phyloP scores from a whole-genome alignment of 2,113 vertebrate species.

The Corythaeola cristata region DNA sequence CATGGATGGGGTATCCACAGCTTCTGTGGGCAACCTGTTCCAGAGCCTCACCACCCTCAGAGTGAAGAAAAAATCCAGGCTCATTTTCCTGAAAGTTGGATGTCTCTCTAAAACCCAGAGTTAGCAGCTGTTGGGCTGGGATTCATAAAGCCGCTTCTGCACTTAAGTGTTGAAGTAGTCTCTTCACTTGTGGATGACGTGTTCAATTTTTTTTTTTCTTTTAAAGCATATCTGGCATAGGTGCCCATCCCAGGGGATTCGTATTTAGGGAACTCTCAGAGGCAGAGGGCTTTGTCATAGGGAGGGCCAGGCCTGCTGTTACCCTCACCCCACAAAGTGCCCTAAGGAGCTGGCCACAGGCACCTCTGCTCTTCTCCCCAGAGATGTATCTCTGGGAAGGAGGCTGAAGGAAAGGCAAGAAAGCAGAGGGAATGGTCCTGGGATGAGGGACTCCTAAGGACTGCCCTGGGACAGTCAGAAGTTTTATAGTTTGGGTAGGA shows the following conservation, averaged over 20 bases:
- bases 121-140: not conserved
- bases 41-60: too few relatives aligned
- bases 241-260: not conserved
- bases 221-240: not conserved
- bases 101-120: not conserved
- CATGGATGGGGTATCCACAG: too few relatives aligned
- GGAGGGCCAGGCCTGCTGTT: not conserved
- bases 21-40: too few relatives aligned
- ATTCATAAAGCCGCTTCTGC: not conserved
- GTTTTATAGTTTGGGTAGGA: not conserved
- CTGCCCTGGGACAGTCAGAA: not conserved
- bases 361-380: not conserved
- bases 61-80: not conserved
- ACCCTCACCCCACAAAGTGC: not conserved
- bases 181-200: accelerated
- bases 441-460: not conserved
- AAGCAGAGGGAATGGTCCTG: not conserved
- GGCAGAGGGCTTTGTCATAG: not conserved
- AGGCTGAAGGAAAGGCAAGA: not conserved
- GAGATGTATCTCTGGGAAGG: not conserved
- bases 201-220: not conserved
- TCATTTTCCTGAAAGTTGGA: not conserved
- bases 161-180: not conserved
- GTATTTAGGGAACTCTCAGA: not conserved
- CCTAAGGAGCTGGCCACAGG: not conserved